Evolutionary conservation across 2,888 invertebrate species (phyloP), one percentile per base, ranked within the genome.

Genomic region (Melieria crassipennis): DNA sequence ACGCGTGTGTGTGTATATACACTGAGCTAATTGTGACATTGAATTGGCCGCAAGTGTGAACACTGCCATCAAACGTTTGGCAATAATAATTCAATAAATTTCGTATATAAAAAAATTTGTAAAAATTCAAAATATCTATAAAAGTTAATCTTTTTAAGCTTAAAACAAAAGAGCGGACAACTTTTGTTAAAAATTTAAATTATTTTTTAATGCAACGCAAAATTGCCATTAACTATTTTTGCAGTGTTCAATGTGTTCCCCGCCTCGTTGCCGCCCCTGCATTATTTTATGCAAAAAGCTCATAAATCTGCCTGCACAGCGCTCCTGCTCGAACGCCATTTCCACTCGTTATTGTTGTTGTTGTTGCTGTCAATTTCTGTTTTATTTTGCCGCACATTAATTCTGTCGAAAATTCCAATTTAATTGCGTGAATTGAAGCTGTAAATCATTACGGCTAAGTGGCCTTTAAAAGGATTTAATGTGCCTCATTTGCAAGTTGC

Each of bases 361-460:
- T 13, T 52, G 4, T 13, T 52, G 52, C 52, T 7, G 9, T 47
- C 47, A 6, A 13, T 16, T 13, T 1, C 6, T 16, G 7, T 47
- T 13, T 7, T 62, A n/a, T 47, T 47, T 7, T 13, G 11, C 45
- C 13, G 6, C 46, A 5, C 52, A 52, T 52, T 52, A 52, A 58
- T 58, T 58, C 62, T 61, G 65, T 56, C 62, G 16, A 75, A 80
- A 77, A 80, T 80, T 82, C 80, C 80, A 80, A 78, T 81, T 83
- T 83, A 84, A 84, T 83, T 83, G 84, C 82, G 81, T 83, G 83
- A 84, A 84, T 84, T 83, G 82, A 84, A 82, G 83, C 79, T 84
- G 83, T 84, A 84, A 84, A 83, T 84, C 83, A 84, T 84, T 84
- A 83, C 80, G 81, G 81, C 80, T 83, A 82, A 84, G 82, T 84